Conservation (phyloP, 2,113 vertebrate genomes). For the Burhinus oedicnemus region DNA sequence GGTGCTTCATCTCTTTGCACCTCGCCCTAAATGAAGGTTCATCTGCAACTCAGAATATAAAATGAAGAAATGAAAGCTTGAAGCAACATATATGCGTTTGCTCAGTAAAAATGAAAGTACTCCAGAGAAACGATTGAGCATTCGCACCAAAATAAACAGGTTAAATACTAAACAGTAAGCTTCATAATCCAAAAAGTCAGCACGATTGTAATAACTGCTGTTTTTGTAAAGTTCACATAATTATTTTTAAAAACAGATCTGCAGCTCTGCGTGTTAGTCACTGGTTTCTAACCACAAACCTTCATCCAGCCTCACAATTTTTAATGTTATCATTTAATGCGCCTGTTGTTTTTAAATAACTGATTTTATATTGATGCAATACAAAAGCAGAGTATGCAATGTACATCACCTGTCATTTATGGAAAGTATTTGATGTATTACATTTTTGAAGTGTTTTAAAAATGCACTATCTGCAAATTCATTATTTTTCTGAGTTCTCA, state of each 20-base stretch:
- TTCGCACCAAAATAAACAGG: not conserved
- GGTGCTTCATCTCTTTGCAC: not conserved
- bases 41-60: not conserved
- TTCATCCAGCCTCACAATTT: not conserved
- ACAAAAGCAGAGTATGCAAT: not conserved
- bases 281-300: not conserved
- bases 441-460: not conserved
- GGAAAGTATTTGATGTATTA: not conserved
- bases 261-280: not conserved
- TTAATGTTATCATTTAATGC: not conserved
- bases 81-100: not conserved
- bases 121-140: not conserved
- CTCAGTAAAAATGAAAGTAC: not conserved
- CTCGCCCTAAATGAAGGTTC: not conserved
- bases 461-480: not conserved
- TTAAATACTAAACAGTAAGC: not conserved
- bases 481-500: not conserved
- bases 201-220: rapidly evolving
- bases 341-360: not conserved
- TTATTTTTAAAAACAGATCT: not conserved
- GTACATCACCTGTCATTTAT: not conserved
- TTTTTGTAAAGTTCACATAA: not conserved
- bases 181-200: not conserved
- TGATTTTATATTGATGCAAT: not conserved
- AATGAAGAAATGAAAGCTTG: not conserved